Evolutionary conservation across 2,797 vertebrate species (phyloP).

Genomic region (Schizopygopsis pylzovi): DNA sequence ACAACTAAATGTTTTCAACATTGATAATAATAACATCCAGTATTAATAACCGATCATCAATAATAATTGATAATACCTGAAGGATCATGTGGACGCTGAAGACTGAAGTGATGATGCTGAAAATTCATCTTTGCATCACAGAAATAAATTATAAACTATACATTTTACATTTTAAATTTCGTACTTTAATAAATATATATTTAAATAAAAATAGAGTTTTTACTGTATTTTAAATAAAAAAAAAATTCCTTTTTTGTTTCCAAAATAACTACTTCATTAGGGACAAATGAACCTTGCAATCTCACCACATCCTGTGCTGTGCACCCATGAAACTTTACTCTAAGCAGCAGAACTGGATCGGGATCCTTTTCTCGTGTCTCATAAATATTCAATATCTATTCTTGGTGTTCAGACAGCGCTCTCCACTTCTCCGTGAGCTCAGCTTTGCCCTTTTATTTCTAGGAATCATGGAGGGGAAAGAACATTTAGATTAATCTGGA

Average conservation of each 20-base stretch:
- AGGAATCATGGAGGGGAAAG: background rate
- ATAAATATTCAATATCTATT: background rate
- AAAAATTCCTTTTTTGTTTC: no score
- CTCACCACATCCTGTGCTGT: background rate
- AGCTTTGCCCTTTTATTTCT: conserved; percentile 21
- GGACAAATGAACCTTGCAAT: background rate
- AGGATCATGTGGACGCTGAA: background rate
- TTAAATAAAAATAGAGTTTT: no score
- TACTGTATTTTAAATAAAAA: no score
- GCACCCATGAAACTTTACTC: background rate
- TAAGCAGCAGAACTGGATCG: background rate
- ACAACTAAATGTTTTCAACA: background rate
- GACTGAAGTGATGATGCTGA: background rate
- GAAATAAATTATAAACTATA: background rate
- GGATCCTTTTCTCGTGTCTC: background rate
- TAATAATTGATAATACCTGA: background rate
- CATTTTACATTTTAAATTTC: background rate
- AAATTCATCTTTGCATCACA: background rate
- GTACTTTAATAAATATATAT: background rate
- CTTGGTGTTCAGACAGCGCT: background rate
- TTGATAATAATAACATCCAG: background rate
- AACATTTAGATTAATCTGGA: background rate
- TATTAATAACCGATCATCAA: background rate
- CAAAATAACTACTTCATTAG: no score
- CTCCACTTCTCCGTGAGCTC: background rate